Base-by-base conservation (phyloP, 2,113 vertebrate species). In the Leptosomus discolor region DNA sequence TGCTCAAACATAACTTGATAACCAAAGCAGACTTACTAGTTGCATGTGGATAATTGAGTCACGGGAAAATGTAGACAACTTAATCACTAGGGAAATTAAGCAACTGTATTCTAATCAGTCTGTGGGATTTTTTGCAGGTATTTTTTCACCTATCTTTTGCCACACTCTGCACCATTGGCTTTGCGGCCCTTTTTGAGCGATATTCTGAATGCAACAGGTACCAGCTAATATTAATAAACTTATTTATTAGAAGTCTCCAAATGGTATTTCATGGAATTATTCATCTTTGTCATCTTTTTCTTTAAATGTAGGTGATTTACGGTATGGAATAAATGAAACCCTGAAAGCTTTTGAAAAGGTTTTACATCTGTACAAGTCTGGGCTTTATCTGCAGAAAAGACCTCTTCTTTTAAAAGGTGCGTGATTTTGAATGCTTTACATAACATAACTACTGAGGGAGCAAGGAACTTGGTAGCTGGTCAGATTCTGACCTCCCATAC, bases 131-230 rank as follows among this genome's bases (percentile, higher is more conserved):
- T 97, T 96, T 93, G 69, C 97, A 99, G 99, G 96, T 99, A 99
- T 98, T 99, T 99, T 95, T 99, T 99, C 98, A 99, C 98, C 48
- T 99, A 99, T 97, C 98, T 99, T 93, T 97, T 99, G 95, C 99
- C 99, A 83, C 98, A 99, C 94, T 98, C 98, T 74, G 98, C 99
- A 67, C 99, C 99, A 36, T 84, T 97, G 23, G 71, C 96, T 85
- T 96, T 99, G 90, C 98, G 67, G 91, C 99, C 99, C 92, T 97
- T 99, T 95, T 97, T 99, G 84, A 97, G 98, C 5, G 98, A 98
- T 91, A 99, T 99, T 96, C 98, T 99, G 98, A 99, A 99, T 50
- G 98, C 98, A 95, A 99, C 99, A 98, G 99, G 99, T 99, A 98
- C n/a, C 30, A 61, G 51, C 64, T 85, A 39, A 85, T 77, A 45